phyloP scores from a whole-genome alignment of 2,888 invertebrate species.

The Dermolepida albohirtum region DNA sequence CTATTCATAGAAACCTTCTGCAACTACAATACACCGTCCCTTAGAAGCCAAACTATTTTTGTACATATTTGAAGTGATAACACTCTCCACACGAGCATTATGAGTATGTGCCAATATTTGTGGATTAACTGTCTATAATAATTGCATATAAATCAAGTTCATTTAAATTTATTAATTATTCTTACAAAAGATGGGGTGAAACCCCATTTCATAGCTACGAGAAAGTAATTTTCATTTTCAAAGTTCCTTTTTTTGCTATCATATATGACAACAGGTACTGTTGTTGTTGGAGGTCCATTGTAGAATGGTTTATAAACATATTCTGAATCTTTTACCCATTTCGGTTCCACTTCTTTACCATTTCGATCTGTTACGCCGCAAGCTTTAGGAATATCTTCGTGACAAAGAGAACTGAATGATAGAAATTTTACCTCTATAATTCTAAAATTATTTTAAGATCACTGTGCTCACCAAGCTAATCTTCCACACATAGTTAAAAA shows the following conservation, averaged over 20 bases:
- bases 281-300: slow-evolving; percentile 51
- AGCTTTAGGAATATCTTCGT: slow-evolving; percentile 45
- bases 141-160: slow-evolving; percentile 10
- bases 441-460: not conserved
- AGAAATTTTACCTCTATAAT: slow-evolving; percentile 5
- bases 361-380: slow-evolving; percentile 44
- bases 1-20: slow-evolving; percentile 89
- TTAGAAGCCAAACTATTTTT: slow-evolving; percentile 75
- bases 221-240: slow-evolving; percentile 39
- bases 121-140: slow-evolving; percentile 38
- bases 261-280: slow-evolving; percentile 46
- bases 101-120: slow-evolving; percentile 44
- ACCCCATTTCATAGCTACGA: slow-evolving; percentile 51
- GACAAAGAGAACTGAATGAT: slow-evolving; percentile 46
- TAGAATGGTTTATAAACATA: slow-evolving; percentile 48
- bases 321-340: slow-evolving; percentile 44
- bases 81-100: slow-evolving; percentile 49
- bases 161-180: slow-evolving; percentile 4
- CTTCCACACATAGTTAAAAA: slow-evolving; percentile 46
- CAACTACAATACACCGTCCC: slow-evolving; percentile 80
- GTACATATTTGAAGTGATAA: slow-evolving; percentile 63
- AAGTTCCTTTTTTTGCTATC: slow-evolving; percentile 31
- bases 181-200: slow-evolving; percentile 48
- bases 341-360: slow-evolving; percentile 42
- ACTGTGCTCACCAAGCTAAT: slow-evolving; percentile 45